A percentile compares a stretch with the other conserved stretches of the same genome.
Evolutionary conservation across 2,113 vertebrate species (phyloP).

Genomic region (Gobiocypris rarus): DNA sequence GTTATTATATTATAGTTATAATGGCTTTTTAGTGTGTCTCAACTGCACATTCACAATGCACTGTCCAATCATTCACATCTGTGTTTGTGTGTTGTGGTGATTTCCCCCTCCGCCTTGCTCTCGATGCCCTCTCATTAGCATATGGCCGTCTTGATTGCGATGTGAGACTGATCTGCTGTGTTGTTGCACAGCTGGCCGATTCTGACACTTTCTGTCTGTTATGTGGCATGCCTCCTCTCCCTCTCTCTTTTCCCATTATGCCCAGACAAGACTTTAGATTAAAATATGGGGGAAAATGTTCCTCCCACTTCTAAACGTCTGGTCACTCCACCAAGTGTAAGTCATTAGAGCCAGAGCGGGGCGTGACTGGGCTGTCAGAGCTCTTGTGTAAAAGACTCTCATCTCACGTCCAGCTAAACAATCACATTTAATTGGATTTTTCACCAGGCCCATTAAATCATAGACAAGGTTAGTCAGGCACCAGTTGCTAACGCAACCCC

Average conservation of each 20-base stretch:
- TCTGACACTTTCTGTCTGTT: conserved; percentile 56
- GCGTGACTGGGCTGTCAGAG: conserved; percentile 54
- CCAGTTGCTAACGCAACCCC: conserved; percentile 66
- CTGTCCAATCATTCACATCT: no score
- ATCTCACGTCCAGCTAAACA: conserved; percentile 62
- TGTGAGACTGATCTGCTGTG: conserved; percentile 65
- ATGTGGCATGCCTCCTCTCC: conserved; percentile 44
- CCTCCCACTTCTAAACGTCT: conserved; percentile 38
- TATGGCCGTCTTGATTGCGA: conserved; percentile 57
- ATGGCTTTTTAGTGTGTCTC: no score
- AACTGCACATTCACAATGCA: no score
- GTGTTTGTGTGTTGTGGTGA: not conserved
- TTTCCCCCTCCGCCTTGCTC: not conserved
- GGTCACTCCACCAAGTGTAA: conserved; percentile 50
- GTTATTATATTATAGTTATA: no score
- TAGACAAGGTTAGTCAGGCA: conserved; percentile 60
- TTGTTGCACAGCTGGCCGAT: conserved; percentile 68
- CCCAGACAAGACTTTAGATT: conserved; percentile 25
- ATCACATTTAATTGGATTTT: conserved; percentile 72
- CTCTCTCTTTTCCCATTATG: conserved; percentile 39
- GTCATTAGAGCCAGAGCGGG: conserved; percentile 65
- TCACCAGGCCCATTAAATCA: conserved; percentile 66
- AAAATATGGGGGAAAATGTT: not conserved
- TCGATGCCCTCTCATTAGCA: conserved; percentile 62
- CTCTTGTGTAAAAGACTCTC: conserved; percentile 53